Evolutionary conservation across 2,888 invertebrate genomes (phyloP).

Genomic region (Nineta flava): DNA sequence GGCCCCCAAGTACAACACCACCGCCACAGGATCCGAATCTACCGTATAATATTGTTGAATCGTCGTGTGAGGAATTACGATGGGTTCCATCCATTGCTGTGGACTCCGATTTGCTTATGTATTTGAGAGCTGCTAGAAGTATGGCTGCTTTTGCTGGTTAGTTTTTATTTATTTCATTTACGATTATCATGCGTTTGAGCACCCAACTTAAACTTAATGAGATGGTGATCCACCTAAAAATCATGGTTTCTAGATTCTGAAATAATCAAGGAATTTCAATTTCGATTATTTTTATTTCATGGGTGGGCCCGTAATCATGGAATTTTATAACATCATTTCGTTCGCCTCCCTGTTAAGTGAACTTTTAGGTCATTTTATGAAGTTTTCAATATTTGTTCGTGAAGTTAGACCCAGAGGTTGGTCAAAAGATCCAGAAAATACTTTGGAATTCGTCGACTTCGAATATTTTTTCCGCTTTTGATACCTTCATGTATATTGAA

Average conservation of each 20-base stretch:
- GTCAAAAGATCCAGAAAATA: no score
- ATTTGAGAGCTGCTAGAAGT: slow-evolving; percentile 88
- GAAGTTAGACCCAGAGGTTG: no score
- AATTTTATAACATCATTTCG: no score
- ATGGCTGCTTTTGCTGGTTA: slow-evolving; percentile 89
- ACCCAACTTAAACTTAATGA: neutral
- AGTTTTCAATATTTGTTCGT: no score
- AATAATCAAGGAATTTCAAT: no score
- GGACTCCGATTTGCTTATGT: slow-evolving; percentile 94
- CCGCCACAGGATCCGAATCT: slow-evolving; percentile 38
- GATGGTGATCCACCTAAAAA: neutral
- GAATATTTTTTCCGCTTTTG: no score
- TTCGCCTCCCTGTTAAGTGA: no score
- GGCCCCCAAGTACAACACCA: slow-evolving; percentile 31
- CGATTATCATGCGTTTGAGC: neutral
- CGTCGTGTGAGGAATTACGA: slow-evolving; percentile 65
- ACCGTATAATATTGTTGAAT: slow-evolving; percentile 25
- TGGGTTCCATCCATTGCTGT: slow-evolving; percentile 89
- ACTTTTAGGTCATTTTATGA: no score
- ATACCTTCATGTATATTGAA: no score
- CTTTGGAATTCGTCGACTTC: no score
- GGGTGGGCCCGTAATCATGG: no score
- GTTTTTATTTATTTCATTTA: neutral
- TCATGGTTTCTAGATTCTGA: neutral
- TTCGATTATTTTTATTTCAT: neutral